These are phyloP conservation scores for Ophioninae sp. DNA, from an alignment of 2,888 invertebrate genomes.

Conservation along the genomic window DNA sequence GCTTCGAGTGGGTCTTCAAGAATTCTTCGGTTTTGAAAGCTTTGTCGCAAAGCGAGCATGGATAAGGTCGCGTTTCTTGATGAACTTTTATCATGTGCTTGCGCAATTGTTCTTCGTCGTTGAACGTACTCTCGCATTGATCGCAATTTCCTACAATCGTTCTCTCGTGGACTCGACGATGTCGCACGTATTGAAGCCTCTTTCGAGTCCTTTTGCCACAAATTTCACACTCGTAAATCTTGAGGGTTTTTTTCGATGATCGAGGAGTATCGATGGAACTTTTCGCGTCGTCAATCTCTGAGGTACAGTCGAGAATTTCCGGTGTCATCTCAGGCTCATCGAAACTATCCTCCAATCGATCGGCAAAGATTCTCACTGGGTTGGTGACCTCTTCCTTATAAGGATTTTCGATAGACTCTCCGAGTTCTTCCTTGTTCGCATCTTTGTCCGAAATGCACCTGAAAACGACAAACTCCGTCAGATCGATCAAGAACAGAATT, in stretches of 20 bases:
- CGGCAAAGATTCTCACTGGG: slow-evolving; percentile 24
- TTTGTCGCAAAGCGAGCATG: slow-evolving; percentile 83
- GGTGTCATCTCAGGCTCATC: slow-evolving; percentile 52
- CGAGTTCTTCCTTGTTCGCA: slow-evolving; percentile 33
- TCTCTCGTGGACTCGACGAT: slow-evolving; percentile 68
- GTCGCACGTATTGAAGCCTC: slow-evolving; percentile 66
- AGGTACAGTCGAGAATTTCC: slow-evolving; percentile 37
- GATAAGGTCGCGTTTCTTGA: slow-evolving; percentile 82
- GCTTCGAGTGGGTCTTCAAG: slow-evolving; percentile 82
- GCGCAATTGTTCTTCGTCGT: slow-evolving; percentile 81
- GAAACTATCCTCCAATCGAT: slow-evolving; percentile 19
- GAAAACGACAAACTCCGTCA: slow-evolving; percentile 67
- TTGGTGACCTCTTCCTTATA: slow-evolving; percentile 9
- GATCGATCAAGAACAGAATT: slow-evolving; percentile 17
- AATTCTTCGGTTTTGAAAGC: slow-evolving; percentile 83
- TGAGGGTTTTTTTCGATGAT: slow-evolving; percentile 38
- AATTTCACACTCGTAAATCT: slow-evolving; percentile 69
- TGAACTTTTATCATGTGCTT: slow-evolving; percentile 82
- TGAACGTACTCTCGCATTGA: slow-evolving; percentile 82
- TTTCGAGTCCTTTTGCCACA: slow-evolving; percentile 69
- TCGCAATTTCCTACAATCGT: slow-evolving; percentile 73
- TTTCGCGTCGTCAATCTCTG: slow-evolving; percentile 38
- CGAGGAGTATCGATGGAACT: background rate
- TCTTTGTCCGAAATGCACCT: slow-evolving; percentile 59
- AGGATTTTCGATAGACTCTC: slow-evolving; percentile 40